Percentiles rank a stretch among this genome's conserved stretches.
Conservation (phyloP, 2,113 vertebrate species). For the Gavia stellata region DNA sequence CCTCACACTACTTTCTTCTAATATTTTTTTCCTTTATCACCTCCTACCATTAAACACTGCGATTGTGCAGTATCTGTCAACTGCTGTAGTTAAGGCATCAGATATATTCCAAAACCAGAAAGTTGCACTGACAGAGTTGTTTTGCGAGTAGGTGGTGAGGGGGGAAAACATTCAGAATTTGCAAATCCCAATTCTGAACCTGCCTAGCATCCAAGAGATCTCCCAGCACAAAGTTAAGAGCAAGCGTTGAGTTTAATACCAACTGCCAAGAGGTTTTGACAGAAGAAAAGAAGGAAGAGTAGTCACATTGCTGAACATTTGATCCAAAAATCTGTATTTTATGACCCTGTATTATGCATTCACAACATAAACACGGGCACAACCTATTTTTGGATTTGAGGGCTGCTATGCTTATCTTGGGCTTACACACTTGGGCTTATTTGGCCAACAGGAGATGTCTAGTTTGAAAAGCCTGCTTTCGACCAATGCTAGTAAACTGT, state of each 20-base stretch:
- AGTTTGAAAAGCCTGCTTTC: constrained; percentile 16
- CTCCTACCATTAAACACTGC: constrained; percentile 33
- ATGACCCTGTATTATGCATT: neutral
- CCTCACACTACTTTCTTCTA: neutral
- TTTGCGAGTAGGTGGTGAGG: neutral
- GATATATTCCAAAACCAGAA: neutral
- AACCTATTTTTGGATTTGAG: neutral
- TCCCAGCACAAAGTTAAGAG: neutral
- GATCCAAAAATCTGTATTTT: neutral
- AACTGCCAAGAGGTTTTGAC: neutral
- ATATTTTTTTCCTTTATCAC: neutral
- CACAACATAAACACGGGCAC: neutral
- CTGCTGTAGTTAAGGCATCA: neutral
- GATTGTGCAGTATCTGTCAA: neutral
- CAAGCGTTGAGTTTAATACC: neutral
- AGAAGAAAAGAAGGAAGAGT: neutral
- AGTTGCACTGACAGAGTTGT: neutral
- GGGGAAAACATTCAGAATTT: neutral
- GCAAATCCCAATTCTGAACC: neutral
- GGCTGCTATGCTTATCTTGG: neutral
- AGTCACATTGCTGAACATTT: neutral
- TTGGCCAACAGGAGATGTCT: neutral
- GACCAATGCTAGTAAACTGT: neutral
- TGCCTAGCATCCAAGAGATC: neutral
- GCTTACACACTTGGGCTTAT: neutral